These are phyloP conservation scores for Pica pica DNA, from an alignment of 2,113 vertebrate genomes.

Conservation along the genomic window DNA sequence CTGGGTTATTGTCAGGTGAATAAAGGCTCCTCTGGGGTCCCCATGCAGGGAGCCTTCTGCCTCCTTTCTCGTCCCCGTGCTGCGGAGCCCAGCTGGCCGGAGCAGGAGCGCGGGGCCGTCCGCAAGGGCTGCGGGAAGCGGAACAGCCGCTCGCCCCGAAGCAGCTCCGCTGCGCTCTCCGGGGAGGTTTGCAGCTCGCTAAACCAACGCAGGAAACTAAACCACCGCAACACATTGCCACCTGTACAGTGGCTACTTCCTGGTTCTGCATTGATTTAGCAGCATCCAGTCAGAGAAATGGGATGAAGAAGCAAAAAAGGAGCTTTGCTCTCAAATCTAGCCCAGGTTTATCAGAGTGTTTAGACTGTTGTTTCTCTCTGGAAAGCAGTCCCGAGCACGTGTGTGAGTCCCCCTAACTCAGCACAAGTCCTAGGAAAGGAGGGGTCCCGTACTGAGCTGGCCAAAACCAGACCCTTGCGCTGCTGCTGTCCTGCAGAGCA, in stretches of 20 bases:
- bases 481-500: background rate
- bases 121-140: too few species aligned
- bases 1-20: too few species aligned
- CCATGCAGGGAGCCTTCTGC: too few species aligned
- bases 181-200: too few species aligned
- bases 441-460: background rate
- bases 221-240: background rate
- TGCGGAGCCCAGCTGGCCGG: too few species aligned
- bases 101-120: too few species aligned
- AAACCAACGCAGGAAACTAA: too few species aligned
- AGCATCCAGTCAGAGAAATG: background rate
- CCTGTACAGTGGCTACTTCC: rapidly evolving
- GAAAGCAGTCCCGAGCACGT: rapidly evolving
- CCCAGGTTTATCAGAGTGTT: background rate
- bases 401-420: background rate
- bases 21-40: too few species aligned
- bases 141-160: too few species aligned
- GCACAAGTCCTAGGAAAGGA: background rate
- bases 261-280: background rate
- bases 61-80: too few species aligned
- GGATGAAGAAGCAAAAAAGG: background rate
- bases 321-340: background rate
- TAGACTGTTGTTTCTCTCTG: background rate
- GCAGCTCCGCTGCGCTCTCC: too few species aligned
- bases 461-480: background rate